Base-by-base conservation (phyloP, 2,113 vertebrate species). In the Chloropsis cyanopogon region DNA sequence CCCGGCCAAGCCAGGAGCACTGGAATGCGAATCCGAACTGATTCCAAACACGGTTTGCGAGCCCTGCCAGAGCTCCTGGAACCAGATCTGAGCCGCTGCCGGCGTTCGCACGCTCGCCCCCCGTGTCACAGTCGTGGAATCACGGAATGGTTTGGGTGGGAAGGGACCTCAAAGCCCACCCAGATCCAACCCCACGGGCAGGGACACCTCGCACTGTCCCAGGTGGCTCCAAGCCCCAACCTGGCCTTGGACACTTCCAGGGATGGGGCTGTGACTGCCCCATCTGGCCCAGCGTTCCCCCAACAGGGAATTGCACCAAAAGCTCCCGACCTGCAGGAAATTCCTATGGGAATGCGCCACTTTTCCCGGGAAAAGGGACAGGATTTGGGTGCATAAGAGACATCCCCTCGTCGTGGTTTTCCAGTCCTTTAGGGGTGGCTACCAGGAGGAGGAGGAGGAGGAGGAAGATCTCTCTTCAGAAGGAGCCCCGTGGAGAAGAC, bases 291-390 rank as follows among this genome's bases (percentile, higher is more conserved):
- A 35, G 39, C 44, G 61, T 12, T 37, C 23, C 29, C 44, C 13
- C 1, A 42, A 14, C 25, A 24, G 17, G 37, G 52, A 71, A 4
- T 1, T 23, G 57, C 25, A 63, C 29, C 39, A n/a, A 28, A 66
- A 2, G 6, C 53, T 91, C 31, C 26, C 7, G 28, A 46, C 22
- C 54, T 31, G 42, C 52, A 61, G 25, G 52, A 19, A 84, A 44
- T 29, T 12, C 7, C 28, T 35, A 5, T 3, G 37, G 26, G 20
- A 82, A 65, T 1, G 8, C 17, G 14, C 1, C 22, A 2, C 4
- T 16, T 22, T 56, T 26, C 42, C n/a, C 26, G 59, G 31, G 31
- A 22, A 42, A 42, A 42, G 29, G 52, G 59, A 46, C 1, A 7
- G 28, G 20, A 39, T 60, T 17, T 3, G 5, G 16, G 2, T 39